Evolutionary conservation across 2,113 vertebrate genomes (phyloP).

Genomic region (Genyomyrus donnyi): DNA sequence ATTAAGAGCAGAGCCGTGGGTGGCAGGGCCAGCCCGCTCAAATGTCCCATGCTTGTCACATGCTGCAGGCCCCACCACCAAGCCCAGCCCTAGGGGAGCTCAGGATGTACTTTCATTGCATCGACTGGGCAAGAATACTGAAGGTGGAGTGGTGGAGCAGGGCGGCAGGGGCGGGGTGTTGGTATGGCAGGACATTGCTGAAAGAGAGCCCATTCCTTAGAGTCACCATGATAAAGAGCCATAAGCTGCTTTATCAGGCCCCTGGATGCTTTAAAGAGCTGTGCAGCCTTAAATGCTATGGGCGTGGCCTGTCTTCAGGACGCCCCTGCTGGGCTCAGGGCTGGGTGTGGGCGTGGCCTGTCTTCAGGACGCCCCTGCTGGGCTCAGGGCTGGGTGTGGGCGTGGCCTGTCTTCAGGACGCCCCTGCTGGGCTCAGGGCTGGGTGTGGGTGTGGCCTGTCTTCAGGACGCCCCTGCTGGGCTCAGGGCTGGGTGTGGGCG

Average conservation of each 20-base stretch:
- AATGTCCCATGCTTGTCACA: neutral
- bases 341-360: neutral
- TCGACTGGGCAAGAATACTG: neutral
- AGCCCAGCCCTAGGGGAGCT: neutral
- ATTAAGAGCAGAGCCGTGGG: neutral
- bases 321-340: neutral
- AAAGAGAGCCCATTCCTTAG: neutral
- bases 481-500: too few relatives aligned
- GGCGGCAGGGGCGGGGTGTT: neutral
- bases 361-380: neutral
- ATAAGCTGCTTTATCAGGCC: neutral
- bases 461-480: too few relatives aligned
- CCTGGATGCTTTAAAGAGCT: neutral
- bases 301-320: neutral
- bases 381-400: too few relatives aligned
- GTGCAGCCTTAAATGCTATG: neutral
- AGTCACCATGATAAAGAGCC: neutral
- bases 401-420: too few relatives aligned
- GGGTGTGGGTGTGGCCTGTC: too few relatives aligned
- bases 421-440: too few relatives aligned
- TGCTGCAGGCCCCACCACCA: neutral
- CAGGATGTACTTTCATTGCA: neutral
- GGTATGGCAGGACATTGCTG: neutral
- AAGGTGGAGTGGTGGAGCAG: neutral
- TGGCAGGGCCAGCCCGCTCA: neutral